Evolutionary conservation across 2,797 vertebrate genomes (phyloP), one percentile per base, ranked within the genome.

Genomic region (Arrhamphus sclerolepis): DNA sequence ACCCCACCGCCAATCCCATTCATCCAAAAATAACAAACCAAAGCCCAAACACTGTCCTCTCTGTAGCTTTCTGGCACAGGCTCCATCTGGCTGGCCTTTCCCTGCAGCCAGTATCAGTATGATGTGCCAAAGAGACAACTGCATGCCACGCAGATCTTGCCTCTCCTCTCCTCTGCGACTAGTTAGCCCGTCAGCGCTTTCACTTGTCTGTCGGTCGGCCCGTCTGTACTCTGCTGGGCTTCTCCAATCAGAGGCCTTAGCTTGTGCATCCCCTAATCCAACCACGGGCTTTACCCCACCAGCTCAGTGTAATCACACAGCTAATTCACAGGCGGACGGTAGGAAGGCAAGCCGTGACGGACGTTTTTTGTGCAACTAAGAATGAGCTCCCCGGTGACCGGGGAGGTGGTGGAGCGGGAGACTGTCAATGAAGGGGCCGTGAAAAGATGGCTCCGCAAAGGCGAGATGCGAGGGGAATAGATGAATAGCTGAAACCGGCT

Each of bases 261-360:
- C 86, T 68, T 43, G 29, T 72, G 81, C 81, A 82, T 79, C 78
- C 83, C 71, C 72, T 91, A 92, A 92, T 91, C 90, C 89, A 84
- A 83, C 78, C 81, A 56, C 52, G 74, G 80, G 82, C 85, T 85
- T 81, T 84, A 80, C 82, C 85, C 84, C 76, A 83, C 83, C 82
- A 84, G 90, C 90, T 92, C 88, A 86, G 85, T 91, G 90, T 91
- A 92, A 92, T 92, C 90, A 90, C 88, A 83, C 84, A 75, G 83
- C 86, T 91, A 90, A 91, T 91, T 92, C 90, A 89, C 90, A 91
- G 83, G 87, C 89, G 81, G 88, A 89, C 66, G 83, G 86, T 83
- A 83, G 89, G 89, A 90, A 89, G 87, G 87, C 87, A 87, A 91
- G 90, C 90, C 90, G 88, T 91, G 90, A 92, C 90, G 90, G 90